Evolutionary conservation across 2,113 vertebrate genomes (phyloP), one percentile per base, ranked within the genome.

Genomic region (Amblyopsis rosae): DNA sequence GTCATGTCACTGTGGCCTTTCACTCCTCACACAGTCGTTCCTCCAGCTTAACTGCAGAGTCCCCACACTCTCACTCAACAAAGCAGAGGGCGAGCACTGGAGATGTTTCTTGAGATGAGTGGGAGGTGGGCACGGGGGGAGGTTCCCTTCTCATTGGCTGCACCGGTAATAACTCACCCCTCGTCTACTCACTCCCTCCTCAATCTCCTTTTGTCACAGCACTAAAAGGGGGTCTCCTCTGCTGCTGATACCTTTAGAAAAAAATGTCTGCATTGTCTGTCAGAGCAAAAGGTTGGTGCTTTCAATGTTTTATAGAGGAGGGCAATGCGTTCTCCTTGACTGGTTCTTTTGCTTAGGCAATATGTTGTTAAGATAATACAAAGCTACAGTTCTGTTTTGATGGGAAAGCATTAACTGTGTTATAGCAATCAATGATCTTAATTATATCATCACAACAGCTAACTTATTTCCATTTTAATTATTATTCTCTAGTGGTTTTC

Each of bases 211-310:
- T 92, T 92, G 90, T 91, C 73, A 82, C 67, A 73, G 86, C 72
- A 72, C 48, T 92, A 87, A 92, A 91, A 92, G 84, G 86, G 62
- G 47, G 82, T 84, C 77, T 88, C 83, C 87, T 75, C 84, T 76
- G 56, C 86, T 79, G 86, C 85, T 84, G 77, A 89, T 87, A 82
- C 67, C 72, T 89, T 80, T 70, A 70, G 82, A 88, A 83, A 41
- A 41, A 41, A 41, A 88, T 88, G 79, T 59, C 76, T 75, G 76
- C 26, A 57, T 57, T 75, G 57, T 76, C 73, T 88, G 89, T 87
- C 76, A 82, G 66, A 48, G 56, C 69, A 72, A 72, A 81, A 76
- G 47, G 53, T 65, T 54, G 68, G 77, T 80, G 82, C 79, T 80
- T 79, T 83, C 69, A 88, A 63, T 79, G 66, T 74, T 71, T 79